Base-by-base conservation (phyloP, 2,113 vertebrate genomes). In the Henicopernis longicauda region DNA sequence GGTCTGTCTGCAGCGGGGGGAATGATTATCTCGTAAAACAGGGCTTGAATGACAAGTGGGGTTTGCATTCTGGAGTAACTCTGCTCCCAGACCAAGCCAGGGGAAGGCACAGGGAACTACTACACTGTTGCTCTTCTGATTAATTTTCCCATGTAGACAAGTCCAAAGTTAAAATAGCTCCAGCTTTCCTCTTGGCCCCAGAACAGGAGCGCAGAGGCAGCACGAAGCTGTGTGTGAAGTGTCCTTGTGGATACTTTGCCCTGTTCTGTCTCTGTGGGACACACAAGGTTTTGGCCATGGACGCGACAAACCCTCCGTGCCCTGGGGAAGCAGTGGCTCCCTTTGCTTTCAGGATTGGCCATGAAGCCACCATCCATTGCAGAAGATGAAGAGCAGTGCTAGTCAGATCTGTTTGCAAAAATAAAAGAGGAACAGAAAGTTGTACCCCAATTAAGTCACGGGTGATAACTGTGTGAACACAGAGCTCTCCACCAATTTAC, bases 381-480 rank as follows among this genome's bases (percentile, higher is more conserved):
- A 61, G 70, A 69, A 36, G 52, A 69, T 78, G 44, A 40, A 47
- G 23, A 87, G 63, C 49, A 76, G 80, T 13, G 32, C 92, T 79
- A 77, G 54, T 58, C 80, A 91, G 29, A 50, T 52, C 36, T 62
- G 15, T 38, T 45, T 5, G 17, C 77, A 77, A 22, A 96, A 97
- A 74, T 66, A 92, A 91, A 95, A 79, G 95, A 91, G 95, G 97
- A 98, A 98, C 91, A 63, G 90, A 94, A 93, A 94, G 22, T 11
- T 20, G 61, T 66, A 19, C 32, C 23, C 0, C 0, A 44, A 19
- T 92, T 83, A 96, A 89, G 90, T 93, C 95, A 96, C 34, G 47
- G 23, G 25, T 73, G 71, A 65, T 31, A 91, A 52, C 36, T 77
- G 10, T 67, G 71, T 49, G 94, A 76, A 94, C 89, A 95, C 54